Conservation (phyloP, 2,888 invertebrate genomes). For the Oligia latruncula region DNA sequence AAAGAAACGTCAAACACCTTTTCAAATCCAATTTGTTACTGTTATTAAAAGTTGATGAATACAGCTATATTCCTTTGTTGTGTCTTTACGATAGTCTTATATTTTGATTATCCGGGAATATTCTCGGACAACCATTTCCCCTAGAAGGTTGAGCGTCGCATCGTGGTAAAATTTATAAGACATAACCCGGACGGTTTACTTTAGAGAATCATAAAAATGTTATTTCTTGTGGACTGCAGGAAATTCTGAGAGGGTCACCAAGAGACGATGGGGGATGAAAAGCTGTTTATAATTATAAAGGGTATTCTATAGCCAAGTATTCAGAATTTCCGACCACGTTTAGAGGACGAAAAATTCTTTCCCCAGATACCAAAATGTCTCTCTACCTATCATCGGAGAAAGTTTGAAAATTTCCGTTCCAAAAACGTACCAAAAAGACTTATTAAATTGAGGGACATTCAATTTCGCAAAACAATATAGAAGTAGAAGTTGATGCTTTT, state of each 20-base stretch:
- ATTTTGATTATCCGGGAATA: constrained; percentile 54
- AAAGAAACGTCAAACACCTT: constrained; percentile 18
- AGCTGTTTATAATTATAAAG: constrained; percentile 36
- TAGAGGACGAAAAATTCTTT: background rate
- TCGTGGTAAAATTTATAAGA: constrained; percentile 64
- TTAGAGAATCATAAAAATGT: constrained; percentile 66
- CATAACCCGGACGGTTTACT: constrained; percentile 61
- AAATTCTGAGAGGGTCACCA: constrained; percentile 60
- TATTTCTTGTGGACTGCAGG: constrained; percentile 61
- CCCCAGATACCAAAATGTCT: background rate
- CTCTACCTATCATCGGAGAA: background rate
- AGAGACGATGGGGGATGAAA: constrained; percentile 21
- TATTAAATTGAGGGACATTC: background rate
- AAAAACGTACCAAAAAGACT: background rate
- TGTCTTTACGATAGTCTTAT: constrained; percentile 49
- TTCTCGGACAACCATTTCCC: constrained; percentile 44
- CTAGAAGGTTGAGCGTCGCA: constrained; percentile 39
- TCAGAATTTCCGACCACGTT: background rate
- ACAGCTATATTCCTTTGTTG: constrained; percentile 46
- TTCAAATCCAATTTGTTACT: constrained; percentile 37
- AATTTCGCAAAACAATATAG: background rate
- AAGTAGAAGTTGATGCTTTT: background rate
- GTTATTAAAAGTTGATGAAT: constrained; percentile 48
- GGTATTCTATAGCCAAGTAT: background rate
- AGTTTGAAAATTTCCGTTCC: background rate